phyloP scores from a whole-genome alignment of 2,797 vertebrate species.

The Mallotus villosus region DNA sequence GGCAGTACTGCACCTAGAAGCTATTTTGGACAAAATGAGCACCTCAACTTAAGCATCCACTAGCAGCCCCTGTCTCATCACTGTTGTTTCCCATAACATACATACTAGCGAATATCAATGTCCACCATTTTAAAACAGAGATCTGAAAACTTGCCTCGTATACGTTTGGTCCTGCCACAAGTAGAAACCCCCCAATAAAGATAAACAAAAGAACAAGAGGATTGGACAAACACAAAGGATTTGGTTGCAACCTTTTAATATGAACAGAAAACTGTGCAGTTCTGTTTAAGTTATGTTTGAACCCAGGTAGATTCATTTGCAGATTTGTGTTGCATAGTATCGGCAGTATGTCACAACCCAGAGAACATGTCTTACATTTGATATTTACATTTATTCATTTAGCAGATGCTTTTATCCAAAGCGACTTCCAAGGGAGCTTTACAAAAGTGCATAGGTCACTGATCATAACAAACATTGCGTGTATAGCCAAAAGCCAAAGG shows the following conservation, averaged over 20 bases:
- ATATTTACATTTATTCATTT: no score
- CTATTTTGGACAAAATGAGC: slow-evolving; percentile 1
- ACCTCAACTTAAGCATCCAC: neutral
- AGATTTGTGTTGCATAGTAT: no score
- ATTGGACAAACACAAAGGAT: neutral
- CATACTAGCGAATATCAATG: neutral
- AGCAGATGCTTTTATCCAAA: no score
- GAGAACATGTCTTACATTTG: no score
- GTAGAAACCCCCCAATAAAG: slow-evolving; percentile 1
- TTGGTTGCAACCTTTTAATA: slow-evolving; percentile 2
- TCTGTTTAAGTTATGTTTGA: neutral
- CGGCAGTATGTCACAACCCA: no score
- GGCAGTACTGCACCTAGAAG: slow-evolving; percentile 28
- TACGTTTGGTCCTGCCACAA: neutral
- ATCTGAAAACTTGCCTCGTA: no score
- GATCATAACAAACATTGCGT: no score
- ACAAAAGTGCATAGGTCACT: no score
- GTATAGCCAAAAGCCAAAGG: no score
- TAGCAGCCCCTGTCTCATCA: neutral
- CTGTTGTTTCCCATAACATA: neutral
- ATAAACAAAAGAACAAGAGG: neutral
- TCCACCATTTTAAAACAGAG: neutral
- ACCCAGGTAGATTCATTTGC: no score
- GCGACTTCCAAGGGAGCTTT: no score
- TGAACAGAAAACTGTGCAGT: neutral